These are phyloP conservation scores for Brachionus rubens DNA, from an alignment of 1,140 invertebrate genomes.

Conservation along the genomic window DNA sequence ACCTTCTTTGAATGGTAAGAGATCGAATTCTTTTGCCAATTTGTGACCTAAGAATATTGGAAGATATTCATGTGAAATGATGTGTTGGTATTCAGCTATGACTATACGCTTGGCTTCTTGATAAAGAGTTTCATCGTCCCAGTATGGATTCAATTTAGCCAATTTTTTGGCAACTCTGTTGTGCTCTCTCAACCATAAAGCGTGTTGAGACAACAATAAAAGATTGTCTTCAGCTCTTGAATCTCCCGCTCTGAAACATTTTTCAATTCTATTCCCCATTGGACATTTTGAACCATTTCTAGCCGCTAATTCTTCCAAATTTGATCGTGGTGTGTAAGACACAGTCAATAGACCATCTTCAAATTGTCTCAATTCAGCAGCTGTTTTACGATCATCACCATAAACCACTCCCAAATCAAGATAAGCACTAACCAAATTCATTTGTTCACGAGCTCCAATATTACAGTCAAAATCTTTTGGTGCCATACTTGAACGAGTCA, in stretches of 20 bases:
- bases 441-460: conserved; percentile 13
- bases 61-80: conserved; percentile 89
- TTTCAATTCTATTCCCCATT: neutral
- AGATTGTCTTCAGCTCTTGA: neutral
- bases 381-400: neutral
- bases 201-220: conserved; percentile 66
- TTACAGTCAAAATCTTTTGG: neutral
- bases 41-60: conserved; percentile 77
- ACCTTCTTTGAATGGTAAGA: conserved; percentile 47
- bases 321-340: neutral
- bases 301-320: conserved; percentile 20
- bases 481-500: neutral
- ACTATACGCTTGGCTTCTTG: conserved; percentile 80
- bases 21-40: neutral
- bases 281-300: neutral
- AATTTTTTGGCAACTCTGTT: conserved; percentile 51
- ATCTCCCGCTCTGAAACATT: conserved; percentile 28
- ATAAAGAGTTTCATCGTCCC: conserved; percentile 51
- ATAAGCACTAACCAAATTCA: neutral
- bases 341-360: conserved; percentile 8
- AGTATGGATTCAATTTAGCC: conserved; percentile 46
- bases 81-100: conserved; percentile 84
- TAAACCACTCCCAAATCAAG: neutral
- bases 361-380: neutral
- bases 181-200: conserved; percentile 64